phyloP scores from a whole-genome alignment of 2,113 vertebrate genomes.

The Siniperca chuatsi region DNA sequence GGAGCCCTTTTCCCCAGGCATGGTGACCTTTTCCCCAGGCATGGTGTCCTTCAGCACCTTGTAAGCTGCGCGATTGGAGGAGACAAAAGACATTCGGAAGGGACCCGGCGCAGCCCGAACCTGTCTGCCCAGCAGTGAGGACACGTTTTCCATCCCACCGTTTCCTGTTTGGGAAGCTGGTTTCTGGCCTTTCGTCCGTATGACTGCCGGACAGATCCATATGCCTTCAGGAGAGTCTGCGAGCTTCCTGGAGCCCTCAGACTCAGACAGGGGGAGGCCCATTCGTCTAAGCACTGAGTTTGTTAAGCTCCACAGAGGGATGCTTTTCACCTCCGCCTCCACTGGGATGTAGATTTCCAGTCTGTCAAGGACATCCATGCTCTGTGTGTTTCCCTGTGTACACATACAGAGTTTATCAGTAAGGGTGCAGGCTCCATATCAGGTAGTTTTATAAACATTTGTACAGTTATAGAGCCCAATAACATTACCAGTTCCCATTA shows the following conservation, averaged over 20 bases:
- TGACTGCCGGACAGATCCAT: slow-evolving; percentile 65
- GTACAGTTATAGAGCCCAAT: no score
- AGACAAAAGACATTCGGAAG: slow-evolving; percentile 54
- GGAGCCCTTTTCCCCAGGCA: not conserved
- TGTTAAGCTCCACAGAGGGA: slow-evolving; percentile 54
- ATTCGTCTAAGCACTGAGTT: slow-evolving; percentile 42
- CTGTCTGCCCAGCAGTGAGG: not conserved
- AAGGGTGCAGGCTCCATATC: not conserved
- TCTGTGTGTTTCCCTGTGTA: slow-evolving; percentile 13
- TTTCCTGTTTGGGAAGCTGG: not conserved
- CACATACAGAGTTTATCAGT: not conserved
- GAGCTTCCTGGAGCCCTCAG: not conserved
- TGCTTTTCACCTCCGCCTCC: slow-evolving; percentile 64
- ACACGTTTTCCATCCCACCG: not conserved
- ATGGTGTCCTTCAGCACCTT: slow-evolving; percentile 40
- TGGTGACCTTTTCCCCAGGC: not conserved
- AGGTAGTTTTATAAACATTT: not conserved
- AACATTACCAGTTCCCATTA: no score
- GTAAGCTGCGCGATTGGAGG: slow-evolving; percentile 32
- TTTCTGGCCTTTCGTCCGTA: slow-evolving; percentile 48
- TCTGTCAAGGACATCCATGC: slow-evolving; percentile 29
- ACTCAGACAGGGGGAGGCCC: slow-evolving; percentile 1
- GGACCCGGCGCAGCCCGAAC: not conserved
- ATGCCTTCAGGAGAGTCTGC: slow-evolving; percentile 31
- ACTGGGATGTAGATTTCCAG: slow-evolving; percentile 69